Base-by-base conservation (phyloP, 2,797 vertebrate genomes). In the Coccyzus lansbergi region DNA sequence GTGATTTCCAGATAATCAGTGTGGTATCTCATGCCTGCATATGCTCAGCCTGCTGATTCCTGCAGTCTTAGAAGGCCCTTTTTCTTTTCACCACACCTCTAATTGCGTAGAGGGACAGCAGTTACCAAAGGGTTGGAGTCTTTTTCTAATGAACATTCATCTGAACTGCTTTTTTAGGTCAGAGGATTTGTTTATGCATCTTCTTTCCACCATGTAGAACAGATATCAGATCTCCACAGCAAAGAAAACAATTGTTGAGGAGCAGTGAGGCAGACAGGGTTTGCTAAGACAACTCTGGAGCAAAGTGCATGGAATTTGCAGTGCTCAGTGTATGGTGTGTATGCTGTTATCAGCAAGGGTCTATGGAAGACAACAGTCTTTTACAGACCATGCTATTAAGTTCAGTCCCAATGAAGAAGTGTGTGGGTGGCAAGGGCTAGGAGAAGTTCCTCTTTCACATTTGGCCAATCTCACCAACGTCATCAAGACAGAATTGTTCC, bases 381-480 rank as follows among this genome's bases (percentile, higher is more conserved):
- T 48, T 51, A 51, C 44, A 56, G 15, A 34, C 10, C 0, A 0
- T 14, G 21, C 76, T 76, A 70, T 63, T 48, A 59, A 74, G 49
- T 82, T 59, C 76, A 67, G 0, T 8, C 12, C 40, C 74, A 34
- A n/a, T 31, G 33, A 89, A 90, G 85, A 96, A 92, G n/a, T 59
- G 28, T 86, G 83, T 76, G 62, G 58, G 69, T 83, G 59, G 55
- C 24, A 74, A 78, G 20, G 48, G 38, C 26, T 31, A 76, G 52
- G 34, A 51, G 36, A 81, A 83, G 52, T 93, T 94, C 83, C 51
- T 83, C 28, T 83, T 83, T 65, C 46, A 63, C 18, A 25, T 29
- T 11, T 90, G 52, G 20, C 40, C 31, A 84, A 16, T 60, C 31
- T 56, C 42, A 71, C 7, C 20, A 67, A 40, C 14, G 48, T 76